phyloP scores from a whole-genome alignment of 2,113 vertebrate genomes.

The Nyctibius bracteatus region DNA sequence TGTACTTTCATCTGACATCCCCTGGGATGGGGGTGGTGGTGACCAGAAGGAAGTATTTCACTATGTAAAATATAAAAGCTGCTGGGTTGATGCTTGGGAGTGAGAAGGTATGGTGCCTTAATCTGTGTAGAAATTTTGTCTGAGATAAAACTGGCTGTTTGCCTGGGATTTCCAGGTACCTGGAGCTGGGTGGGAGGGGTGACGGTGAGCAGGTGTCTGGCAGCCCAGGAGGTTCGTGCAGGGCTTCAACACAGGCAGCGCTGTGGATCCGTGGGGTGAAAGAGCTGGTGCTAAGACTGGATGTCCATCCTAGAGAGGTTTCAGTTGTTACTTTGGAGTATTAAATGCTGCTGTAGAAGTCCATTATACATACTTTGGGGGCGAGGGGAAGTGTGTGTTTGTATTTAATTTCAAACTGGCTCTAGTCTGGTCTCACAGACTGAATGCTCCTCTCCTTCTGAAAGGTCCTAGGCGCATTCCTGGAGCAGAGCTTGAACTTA shows the following conservation, averaged over 20 bases:
- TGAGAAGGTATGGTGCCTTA: rapidly evolving
- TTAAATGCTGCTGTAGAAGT: neutral
- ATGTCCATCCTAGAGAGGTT: neutral
- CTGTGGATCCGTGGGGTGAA: neutral
- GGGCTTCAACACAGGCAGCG: rapidly evolving
- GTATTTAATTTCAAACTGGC: neutral
- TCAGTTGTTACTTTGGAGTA: neutral
- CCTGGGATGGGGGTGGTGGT: neutral
- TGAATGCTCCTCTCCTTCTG: neutral
- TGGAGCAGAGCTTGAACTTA: neutral
- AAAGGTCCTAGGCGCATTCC: neutral
- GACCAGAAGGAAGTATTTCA: neutral
- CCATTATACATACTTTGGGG: neutral
- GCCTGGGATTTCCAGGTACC: neutral
- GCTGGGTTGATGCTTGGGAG: neutral
- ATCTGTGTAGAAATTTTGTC: neutral
- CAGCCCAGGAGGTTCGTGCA: neutral
- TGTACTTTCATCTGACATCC: neutral
- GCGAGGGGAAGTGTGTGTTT: neutral
- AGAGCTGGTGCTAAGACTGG: neutral
- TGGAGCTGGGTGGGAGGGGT: neutral
- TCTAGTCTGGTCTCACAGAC: neutral
- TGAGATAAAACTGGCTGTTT: neutral
- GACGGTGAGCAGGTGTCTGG: neutral
- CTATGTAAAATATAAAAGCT: rapidly evolving